Conservation (phyloP, 2,797 vertebrate genomes). For the Peromyscus attwateri region DNA sequence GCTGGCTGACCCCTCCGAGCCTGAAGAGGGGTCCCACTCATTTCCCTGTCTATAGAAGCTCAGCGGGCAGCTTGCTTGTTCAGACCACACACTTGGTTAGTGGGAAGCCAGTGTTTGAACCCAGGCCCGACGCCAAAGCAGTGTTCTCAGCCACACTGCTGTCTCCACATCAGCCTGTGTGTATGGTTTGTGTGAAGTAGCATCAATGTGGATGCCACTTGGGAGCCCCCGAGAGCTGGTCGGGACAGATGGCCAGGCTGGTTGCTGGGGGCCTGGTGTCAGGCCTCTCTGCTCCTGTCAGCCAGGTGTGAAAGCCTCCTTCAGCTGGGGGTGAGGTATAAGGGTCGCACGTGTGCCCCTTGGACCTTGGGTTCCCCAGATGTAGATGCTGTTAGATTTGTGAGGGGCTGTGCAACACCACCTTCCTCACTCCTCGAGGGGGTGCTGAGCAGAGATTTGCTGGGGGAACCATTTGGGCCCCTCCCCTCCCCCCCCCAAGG, state of each 20-base stretch:
- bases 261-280: conserved; percentile 54
- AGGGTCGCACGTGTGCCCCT: not conserved
- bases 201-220: not conserved
- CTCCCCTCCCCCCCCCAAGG: conserved; percentile 70
- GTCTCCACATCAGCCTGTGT: not conserved
- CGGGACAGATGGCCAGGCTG: conserved; percentile 36
- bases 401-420: not conserved
- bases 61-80: not conserved
- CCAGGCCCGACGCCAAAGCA: not conserved
- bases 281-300: not conserved
- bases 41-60: not conserved
- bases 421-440: not conserved
- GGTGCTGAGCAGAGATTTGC: conserved; percentile 26
- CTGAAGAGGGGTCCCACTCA: not conserved
- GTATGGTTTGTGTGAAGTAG: not conserved
- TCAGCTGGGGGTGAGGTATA: not conserved
- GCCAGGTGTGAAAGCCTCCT: conserved; percentile 60
- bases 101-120: not conserved
- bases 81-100: not conserved
- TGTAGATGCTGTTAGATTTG: not conserved
- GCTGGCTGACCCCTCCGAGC: fast-evolving
- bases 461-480: not conserved
- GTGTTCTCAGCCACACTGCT: not conserved
- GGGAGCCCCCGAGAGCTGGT: not conserved
- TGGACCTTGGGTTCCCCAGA: not conserved